Conservation (phyloP, 2,888 invertebrate genomes). For the Sericinus montela region DNA sequence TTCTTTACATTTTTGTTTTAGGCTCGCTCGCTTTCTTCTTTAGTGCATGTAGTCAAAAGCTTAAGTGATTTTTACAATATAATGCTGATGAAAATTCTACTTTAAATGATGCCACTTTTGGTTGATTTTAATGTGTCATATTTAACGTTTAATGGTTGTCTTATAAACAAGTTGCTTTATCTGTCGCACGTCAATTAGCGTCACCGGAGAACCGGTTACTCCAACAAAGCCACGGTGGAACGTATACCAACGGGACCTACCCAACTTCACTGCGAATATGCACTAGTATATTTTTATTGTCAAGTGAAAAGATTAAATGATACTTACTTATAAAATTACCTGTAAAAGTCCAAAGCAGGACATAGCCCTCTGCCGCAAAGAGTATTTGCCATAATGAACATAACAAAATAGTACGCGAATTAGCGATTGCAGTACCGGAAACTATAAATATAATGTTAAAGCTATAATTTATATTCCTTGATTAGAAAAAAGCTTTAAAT, state of each 20-base stretch:
- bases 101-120: constrained; percentile 31
- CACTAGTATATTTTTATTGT: too few species aligned
- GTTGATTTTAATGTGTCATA: constrained; percentile 24
- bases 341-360: too few species aligned
- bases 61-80: constrained; percentile 46
- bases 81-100: constrained; percentile 43
- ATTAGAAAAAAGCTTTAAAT: too few species aligned
- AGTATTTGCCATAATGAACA: too few species aligned
- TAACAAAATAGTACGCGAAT: too few species aligned
- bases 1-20: constrained; percentile 49
- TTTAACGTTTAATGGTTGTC: constrained; percentile 24
- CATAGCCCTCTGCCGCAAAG: too few species aligned
- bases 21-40: constrained; percentile 51
- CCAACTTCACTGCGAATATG: constrained; percentile 34
- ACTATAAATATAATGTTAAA: too few species aligned
- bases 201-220: constrained; percentile 55
- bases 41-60: constrained; percentile 46
- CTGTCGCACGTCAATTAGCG: constrained; percentile 71
- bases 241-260: constrained; percentile 49
- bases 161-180: constrained; percentile 35
- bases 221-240: constrained; percentile 43
- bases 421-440: too few species aligned
- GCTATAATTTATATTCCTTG: too few species aligned
- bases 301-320: too few species aligned
- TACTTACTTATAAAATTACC: too few species aligned